Conservation (phyloP, 2,797 vertebrate species). For the Tamandua tetradactyla region DNA sequence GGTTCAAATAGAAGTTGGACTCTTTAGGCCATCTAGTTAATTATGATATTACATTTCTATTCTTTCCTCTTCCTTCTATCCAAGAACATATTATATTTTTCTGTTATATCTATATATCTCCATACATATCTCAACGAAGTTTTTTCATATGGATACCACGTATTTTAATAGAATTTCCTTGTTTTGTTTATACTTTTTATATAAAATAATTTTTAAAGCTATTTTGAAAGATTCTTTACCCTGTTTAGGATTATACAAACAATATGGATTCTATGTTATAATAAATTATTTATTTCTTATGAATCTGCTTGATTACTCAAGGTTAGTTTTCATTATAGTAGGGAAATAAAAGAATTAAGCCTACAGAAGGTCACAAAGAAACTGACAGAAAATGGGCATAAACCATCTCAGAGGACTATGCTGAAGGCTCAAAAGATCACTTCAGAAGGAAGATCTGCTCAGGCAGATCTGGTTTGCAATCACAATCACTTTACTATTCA, state of each 20-base stretch:
- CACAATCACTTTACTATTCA: too few relatives aligned
- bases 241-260: not conserved
- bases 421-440: too few relatives aligned
- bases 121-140: not conserved
- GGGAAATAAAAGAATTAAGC: not conserved
- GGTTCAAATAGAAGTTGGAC: not conserved
- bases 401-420: not conserved
- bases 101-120: not conserved
- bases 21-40: not conserved
- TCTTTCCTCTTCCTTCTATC: not conserved
- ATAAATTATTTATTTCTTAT: conserved; percentile 12
- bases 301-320: not conserved
- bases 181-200: too few relatives aligned
- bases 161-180: too few relatives aligned
- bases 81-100: not conserved
- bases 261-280: not conserved
- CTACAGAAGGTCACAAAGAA: not conserved
- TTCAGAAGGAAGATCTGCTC: too few relatives aligned
- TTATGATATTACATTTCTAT: not conserved
- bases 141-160: too few relatives aligned
- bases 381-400: not conserved
- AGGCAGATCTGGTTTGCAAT: too few relatives aligned
- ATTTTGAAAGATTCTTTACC: not conserved
- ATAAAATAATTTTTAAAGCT: too few relatives aligned
- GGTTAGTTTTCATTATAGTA: not conserved